phyloP scores from a whole-genome alignment of 2,888 invertebrate species.

The Homarus gammarus region DNA sequence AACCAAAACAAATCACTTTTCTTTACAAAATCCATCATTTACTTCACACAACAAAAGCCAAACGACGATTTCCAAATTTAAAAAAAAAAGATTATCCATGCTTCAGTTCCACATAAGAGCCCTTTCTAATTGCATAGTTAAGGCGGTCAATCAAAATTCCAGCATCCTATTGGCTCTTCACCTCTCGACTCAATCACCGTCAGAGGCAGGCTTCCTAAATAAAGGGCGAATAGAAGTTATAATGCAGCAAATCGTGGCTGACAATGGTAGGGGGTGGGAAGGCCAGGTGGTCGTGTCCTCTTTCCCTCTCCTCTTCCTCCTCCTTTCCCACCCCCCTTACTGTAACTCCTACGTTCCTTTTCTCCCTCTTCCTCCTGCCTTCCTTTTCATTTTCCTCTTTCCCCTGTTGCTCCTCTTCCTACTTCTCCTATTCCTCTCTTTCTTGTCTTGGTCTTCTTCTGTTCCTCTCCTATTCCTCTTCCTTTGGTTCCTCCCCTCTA shows the following conservation, averaged over 20 bases:
- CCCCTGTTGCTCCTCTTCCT: too few species aligned
- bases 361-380: background rate
- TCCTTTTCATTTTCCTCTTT: background rate
- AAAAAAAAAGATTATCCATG: background rate
- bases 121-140: background rate
- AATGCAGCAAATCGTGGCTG: too few species aligned
- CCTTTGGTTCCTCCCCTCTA: background rate
- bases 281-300: background rate
- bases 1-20: background rate
- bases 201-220: background rate
- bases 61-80: background rate
- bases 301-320: background rate
- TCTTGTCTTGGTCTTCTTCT: background rate
- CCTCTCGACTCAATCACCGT: background rate
- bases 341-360: background rate
- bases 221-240: background rate
- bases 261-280: too few species aligned
- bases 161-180: background rate
- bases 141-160: background rate
- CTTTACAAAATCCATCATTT: background rate
- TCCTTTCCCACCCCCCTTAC: too few species aligned
- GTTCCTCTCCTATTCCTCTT: background rate
- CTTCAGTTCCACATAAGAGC: background rate
- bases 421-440: too few species aligned
- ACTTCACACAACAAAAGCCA: background rate